These are phyloP conservation scores for Acrocyrtus sp. DNA, from an alignment of 2,888 invertebrate genomes.

Conservation along the genomic window DNA sequence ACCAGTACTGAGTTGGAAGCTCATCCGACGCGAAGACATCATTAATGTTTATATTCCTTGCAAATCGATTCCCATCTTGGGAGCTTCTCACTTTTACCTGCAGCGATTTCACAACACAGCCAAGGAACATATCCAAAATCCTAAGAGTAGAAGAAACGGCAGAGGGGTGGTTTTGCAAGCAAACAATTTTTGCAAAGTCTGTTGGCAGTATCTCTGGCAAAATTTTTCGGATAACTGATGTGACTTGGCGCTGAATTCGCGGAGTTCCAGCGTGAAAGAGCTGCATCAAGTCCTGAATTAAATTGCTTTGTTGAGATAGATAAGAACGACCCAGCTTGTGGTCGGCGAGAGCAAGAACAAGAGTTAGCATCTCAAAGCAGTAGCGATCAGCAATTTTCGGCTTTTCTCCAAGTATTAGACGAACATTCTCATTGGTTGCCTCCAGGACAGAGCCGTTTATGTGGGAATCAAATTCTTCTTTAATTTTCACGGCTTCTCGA, in stretches of 20 bases:
- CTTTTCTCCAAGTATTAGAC: conserved; percentile 58
- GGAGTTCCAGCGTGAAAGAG: conserved; percentile 94
- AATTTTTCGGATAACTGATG: conserved; percentile 85
- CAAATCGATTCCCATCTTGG: conserved; percentile 59
- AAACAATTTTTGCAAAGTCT: conserved; percentile 79
- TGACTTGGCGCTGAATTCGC: conserved; percentile 92
- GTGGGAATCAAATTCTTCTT: conserved; percentile 88
- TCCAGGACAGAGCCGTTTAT: conserved; percentile 57
- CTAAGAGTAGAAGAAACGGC: conserved; percentile 69
- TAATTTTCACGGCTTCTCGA: conserved; percentile 84
- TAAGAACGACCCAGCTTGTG: conserved; percentile 91
- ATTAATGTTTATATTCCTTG: conserved; percentile 59
- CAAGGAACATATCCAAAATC: conserved; percentile 88
- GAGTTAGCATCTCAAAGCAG: conserved; percentile 96
- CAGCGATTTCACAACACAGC: conserved; percentile 90
- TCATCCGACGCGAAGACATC: conserved; percentile 60
- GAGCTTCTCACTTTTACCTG: conserved; percentile 78
- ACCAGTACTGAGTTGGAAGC: conserved; percentile 73
- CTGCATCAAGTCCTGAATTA: conserved; percentile 85
- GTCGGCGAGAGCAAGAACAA: conserved; percentile 93
- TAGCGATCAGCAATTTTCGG: conserved; percentile 80
- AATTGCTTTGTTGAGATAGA: conserved; percentile 86
- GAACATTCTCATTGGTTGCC: conserved; percentile 58
- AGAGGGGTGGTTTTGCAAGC: conserved; percentile 42
- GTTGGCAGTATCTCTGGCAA: conserved; percentile 90